phyloP scores from a whole-genome alignment of 2,888 invertebrate genomes.

The Hypselothyrea guttata region DNA sequence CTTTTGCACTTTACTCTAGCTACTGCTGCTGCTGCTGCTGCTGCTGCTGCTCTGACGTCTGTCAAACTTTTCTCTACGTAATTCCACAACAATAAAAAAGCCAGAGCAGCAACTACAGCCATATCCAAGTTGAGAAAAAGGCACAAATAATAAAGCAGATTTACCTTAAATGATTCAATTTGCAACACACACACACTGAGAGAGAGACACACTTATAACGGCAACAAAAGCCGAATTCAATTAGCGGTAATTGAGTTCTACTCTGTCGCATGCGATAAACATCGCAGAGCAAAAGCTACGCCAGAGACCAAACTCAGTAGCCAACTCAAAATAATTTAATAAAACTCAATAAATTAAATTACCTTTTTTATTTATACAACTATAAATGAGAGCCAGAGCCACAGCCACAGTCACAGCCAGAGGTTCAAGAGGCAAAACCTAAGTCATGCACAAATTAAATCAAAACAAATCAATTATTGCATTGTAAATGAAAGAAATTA shows the following conservation, averaged over 20 bases:
- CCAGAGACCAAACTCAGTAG: constrained; percentile 24
- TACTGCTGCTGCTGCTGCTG: constrained; percentile 2
- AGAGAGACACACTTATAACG: constrained; percentile 1
- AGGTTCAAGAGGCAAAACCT: background rate
- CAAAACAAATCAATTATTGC: too few species aligned
- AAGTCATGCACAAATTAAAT: background rate
- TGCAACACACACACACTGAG: constrained; percentile 22
- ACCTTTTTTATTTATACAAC: constrained; percentile 5
- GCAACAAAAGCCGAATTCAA: constrained; percentile 45
- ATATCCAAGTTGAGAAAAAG: constrained; percentile 6
- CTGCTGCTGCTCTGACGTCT: constrained; percentile 30
- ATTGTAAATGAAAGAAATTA: too few species aligned
- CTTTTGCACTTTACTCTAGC: constrained; percentile 57
- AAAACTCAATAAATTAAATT: constrained; percentile 53
- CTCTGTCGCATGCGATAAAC: constrained; percentile 52
- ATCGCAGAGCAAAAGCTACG: constrained; percentile 19
- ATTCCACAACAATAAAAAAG: constrained; percentile 49
- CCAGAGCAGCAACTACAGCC: constrained; percentile 15
- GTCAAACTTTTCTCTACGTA: constrained; percentile 46
- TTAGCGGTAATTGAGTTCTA: constrained; percentile 63
- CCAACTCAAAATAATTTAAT: constrained; percentile 55
- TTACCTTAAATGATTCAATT: constrained; percentile 62
- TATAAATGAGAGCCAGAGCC: constrained; percentile 5
- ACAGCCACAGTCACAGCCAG: too few species aligned
- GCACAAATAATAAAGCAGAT: constrained; percentile 55